Base-by-base conservation (phyloP, 92 coral and sea anemone species). In the Plumapathes pennacea region DNA sequence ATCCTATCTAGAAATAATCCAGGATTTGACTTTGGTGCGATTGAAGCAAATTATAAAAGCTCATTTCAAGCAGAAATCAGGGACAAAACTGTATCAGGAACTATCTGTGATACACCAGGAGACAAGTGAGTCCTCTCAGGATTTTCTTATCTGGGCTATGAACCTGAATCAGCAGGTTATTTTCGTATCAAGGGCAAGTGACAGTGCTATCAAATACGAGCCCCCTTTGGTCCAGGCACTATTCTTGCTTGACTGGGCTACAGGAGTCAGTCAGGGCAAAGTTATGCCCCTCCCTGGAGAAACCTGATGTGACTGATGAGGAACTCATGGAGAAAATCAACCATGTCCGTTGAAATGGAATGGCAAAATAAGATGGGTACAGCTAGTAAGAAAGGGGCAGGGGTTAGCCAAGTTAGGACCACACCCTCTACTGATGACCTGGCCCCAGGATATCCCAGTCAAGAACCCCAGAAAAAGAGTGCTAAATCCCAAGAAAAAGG, bases 71-170 rank as follows among this genome's bases (percentile, higher is more conserved):
- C 82, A 82, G 38, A 66, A 81, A 41, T 74, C 88, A 23, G 76
- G 56, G 11, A 82, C 70, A 13, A 62, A 83, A 44, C 47, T 83
- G 10, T 67, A 75, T 38, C 75, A 82, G 62, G 84, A 76, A 76
- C 79, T 82, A 10, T 69, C 80, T 26, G 51, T 64, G 32, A 11
- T 54, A 25, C 40, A 46, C 39, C 79, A 75, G 38, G 63, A 65
- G 18, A 44, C 77, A 32, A 66, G 62, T 14, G 80, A 68, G 32
- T 57, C 78, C 3, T 74, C 75, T 0, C 89, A 82, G 42, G 80
- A 69, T 68, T 69, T 82, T 68, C 78, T 67, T 11, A 62, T 81
- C 18, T 36, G 78, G 18, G 83, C 78, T 32, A 51, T 81, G 66
- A 57, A 54, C 41, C 27, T 76, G 31, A 42, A 74, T 27, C 74